Conservation (phyloP, 64 coral and sea anemone species). For the Dendronephthya gigantea region DNA sequence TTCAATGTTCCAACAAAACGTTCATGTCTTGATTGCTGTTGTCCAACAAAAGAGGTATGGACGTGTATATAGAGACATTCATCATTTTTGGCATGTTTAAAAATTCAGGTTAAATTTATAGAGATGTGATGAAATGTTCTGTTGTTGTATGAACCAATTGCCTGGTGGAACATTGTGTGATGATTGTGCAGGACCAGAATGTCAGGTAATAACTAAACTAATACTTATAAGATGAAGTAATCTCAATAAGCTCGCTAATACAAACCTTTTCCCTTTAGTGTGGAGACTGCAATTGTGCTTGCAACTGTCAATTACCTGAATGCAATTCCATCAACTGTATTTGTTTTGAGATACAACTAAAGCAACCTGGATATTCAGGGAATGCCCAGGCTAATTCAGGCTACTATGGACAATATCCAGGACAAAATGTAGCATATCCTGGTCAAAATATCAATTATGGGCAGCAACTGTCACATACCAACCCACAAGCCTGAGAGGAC, state of each 20-base stretch:
- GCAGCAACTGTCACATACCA: background rate
- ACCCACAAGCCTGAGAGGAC: background rate
- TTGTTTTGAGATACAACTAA: constrained; percentile 64
- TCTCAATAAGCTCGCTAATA: too few species aligned
- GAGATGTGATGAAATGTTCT: constrained; percentile 88
- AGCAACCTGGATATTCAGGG: background rate
- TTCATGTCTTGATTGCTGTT: constrained; percentile 77
- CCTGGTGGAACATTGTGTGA: constrained; percentile 71
- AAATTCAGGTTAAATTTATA: constrained; percentile 1
- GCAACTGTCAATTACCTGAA: constrained; percentile 62
- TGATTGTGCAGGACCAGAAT: constrained; percentile 82
- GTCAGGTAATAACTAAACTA: background rate
- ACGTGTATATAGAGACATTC: background rate
- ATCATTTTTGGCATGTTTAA: background rate
- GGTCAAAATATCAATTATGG: background rate
- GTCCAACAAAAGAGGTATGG: constrained; percentile 70
- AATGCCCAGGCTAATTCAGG: background rate
- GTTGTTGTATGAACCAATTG: constrained; percentile 92
- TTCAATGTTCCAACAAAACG: constrained; percentile 77
- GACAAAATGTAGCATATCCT: background rate
- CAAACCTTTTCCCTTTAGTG: constrained; percentile 35
- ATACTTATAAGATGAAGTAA: too few species aligned
- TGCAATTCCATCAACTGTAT: constrained; percentile 82
- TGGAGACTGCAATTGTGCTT: constrained; percentile 91
- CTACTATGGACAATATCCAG: background rate